Conservation (phyloP, 2,113 vertebrate genomes). For the Microtus montanus region DNA sequence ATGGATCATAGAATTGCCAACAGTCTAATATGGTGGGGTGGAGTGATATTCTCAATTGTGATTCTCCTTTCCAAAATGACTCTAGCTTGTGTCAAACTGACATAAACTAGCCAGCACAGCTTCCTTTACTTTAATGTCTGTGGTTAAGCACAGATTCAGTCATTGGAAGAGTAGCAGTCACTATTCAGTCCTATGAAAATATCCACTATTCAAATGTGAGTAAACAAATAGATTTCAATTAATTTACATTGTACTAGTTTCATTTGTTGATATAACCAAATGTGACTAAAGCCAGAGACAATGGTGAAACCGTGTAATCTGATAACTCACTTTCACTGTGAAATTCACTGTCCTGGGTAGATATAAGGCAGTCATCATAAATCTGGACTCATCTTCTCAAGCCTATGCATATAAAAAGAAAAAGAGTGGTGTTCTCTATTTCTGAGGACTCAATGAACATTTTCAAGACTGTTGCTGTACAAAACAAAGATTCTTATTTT, state of each 20-base stretch:
- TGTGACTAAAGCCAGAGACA: background rate
- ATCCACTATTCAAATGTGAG: background rate
- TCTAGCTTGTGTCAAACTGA: background rate
- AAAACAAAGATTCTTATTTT: background rate
- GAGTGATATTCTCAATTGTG: no score
- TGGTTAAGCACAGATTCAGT: background rate
- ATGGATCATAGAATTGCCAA: background rate
- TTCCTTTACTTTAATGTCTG: fast-evolving
- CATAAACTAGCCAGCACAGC: background rate
- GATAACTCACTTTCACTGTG: background rate
- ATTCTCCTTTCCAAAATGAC: background rate
- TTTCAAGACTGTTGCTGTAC: background rate
- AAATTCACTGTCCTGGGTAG: no score
- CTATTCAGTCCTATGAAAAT: background rate
- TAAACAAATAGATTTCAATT: background rate
- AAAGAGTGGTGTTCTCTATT: background rate
- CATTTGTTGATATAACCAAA: background rate
- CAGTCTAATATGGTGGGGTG: no score
- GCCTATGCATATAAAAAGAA: background rate
- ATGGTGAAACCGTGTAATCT: background rate
- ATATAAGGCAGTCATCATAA: background rate
- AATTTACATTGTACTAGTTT: background rate
- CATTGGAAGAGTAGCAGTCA: fast-evolving
- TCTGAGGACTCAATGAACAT: background rate
- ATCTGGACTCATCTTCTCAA: background rate